A percentile compares a stretch with the other conserved stretches of the same genome.
phyloP scores from a whole-genome alignment of 1,140 invertebrate species.

The Cotesia glomerata region DNA sequence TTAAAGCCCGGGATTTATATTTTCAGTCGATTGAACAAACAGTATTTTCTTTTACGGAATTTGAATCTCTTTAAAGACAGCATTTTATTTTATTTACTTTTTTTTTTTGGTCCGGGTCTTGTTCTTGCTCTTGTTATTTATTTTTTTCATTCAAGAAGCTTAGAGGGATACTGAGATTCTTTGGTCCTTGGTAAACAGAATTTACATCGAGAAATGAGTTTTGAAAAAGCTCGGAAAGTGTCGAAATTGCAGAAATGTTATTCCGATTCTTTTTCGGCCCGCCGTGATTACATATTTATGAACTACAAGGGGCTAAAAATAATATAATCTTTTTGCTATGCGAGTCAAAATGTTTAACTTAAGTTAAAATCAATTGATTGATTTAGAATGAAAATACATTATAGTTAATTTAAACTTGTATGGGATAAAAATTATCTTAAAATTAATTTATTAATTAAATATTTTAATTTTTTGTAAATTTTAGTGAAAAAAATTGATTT shows the following conservation, averaged over 20 bases:
- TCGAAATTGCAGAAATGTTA: background rate
- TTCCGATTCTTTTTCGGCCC: background rate
- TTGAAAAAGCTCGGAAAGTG: constrained; percentile 49
- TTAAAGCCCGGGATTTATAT: too few species aligned
- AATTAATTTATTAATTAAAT: too few species aligned
- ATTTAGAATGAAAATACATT: too few species aligned
- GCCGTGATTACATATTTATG: constrained; percentile 42
- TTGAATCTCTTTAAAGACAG: background rate
- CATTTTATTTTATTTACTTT: background rate
- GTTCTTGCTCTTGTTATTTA: background rate
- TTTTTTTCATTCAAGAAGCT: constrained; percentile 16
- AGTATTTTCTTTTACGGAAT: too few species aligned
- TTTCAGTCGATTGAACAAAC: too few species aligned
- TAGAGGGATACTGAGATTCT: constrained; percentile 12
- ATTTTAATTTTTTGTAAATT: too few species aligned
- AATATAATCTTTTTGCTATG: too few species aligned
- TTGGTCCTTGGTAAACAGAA: constrained; percentile 41
- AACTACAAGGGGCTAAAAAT: background rate
- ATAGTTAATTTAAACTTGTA: too few species aligned
- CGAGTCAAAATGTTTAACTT: too few species aligned
- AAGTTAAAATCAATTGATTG: too few species aligned
- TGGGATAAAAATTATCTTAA: too few species aligned
- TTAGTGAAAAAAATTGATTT: too few species aligned
- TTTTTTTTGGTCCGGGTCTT: background rate
- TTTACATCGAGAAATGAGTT: constrained; percentile 60